phyloP scores from a whole-genome alignment of 2,888 invertebrate genomes.

The Perizoma flavofasciatum region DNA sequence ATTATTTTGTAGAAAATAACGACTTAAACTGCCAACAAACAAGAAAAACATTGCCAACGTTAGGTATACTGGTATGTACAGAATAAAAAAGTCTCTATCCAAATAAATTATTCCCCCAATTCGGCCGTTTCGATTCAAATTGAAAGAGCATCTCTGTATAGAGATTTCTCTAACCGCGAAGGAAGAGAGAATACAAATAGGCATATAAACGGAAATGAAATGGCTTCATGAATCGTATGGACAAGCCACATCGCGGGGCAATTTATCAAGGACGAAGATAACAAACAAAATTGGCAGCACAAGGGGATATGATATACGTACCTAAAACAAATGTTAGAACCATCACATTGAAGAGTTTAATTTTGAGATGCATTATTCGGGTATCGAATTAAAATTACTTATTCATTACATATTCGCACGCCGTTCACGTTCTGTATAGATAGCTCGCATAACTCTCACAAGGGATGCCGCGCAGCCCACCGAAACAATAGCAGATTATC shows the following conservation, averaged over 20 bases:
- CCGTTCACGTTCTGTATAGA: conserved; percentile 76
- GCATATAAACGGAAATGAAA: conserved; percentile 77
- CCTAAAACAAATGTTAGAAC: conserved; percentile 8
- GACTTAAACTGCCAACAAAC: conserved; percentile 49
- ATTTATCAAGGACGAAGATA: conserved; percentile 57
- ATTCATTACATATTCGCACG: conserved; percentile 74
- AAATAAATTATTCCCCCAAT: conserved; percentile 78
- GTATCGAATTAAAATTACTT: conserved; percentile 51
- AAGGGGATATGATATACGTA: conserved; percentile 8
- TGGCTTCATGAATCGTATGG: conserved; percentile 72
- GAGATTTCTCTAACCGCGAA: conserved; percentile 76
- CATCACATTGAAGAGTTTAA: conserved; percentile 24
- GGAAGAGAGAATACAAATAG: conserved; percentile 78
- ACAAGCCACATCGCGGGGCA: conserved; percentile 59
- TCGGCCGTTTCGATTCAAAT: conserved; percentile 80
- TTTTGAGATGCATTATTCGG: conserved; percentile 41
- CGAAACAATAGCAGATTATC: conserved; percentile 82
- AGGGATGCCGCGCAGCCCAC: conserved; percentile 69
- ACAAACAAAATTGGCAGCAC: conserved; percentile 47
- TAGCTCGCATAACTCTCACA: conserved; percentile 79
- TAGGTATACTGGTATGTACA: conserved; percentile 61
- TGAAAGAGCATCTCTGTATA: conserved; percentile 78
- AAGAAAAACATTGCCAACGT: conserved; percentile 57
- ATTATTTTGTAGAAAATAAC: conserved; percentile 32
- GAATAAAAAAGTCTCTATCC: conserved; percentile 71